A percentile compares a stretch with the other conserved stretches of the same genome.
Evolutionary conservation across 2,797 vertebrate genomes (phyloP).

Genomic region (Spheniscus humboldti): DNA sequence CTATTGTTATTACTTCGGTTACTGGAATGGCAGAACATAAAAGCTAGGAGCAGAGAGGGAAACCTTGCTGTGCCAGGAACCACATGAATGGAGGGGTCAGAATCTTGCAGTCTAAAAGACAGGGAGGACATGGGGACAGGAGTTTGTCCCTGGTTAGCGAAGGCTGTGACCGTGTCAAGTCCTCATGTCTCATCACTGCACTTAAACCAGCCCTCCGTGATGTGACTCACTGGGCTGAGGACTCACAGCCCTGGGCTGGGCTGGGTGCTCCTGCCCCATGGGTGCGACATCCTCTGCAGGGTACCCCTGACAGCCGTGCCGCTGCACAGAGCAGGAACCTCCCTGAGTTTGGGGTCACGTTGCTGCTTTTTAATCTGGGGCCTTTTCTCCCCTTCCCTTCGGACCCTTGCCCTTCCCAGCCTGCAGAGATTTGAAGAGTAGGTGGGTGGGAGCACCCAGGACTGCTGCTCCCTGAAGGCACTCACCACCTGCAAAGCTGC

Average conservation of each 20-base stretch:
- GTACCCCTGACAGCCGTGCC: fast-evolving
- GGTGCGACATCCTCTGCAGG: not conserved
- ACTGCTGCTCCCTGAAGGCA: not conserved
- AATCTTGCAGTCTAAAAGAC: not conserved
- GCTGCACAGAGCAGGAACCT: not conserved
- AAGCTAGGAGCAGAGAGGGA: not conserved
- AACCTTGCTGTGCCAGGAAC: not conserved
- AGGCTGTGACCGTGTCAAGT: not conserved
- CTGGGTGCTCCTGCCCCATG: not conserved
- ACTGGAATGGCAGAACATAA: not conserved
- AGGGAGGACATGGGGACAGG: not conserved
- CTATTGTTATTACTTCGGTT: not conserved
- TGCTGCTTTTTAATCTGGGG: not conserved
- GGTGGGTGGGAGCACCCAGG: fast-evolving
- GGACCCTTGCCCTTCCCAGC: not conserved
- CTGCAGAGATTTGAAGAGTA: not conserved
- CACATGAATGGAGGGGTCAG: fast-evolving
- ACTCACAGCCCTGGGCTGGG: not conserved
- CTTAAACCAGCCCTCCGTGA: not conserved
- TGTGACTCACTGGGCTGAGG: not conserved
- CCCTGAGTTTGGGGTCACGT: fast-evolving
- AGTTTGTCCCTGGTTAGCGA: not conserved
- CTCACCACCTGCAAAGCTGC: not conserved
- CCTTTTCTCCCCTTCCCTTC: not conserved
- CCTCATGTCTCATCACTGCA: not conserved